Conservation (phyloP, 2,113 vertebrate genomes). For the Meleagris gallopavo region DNA sequence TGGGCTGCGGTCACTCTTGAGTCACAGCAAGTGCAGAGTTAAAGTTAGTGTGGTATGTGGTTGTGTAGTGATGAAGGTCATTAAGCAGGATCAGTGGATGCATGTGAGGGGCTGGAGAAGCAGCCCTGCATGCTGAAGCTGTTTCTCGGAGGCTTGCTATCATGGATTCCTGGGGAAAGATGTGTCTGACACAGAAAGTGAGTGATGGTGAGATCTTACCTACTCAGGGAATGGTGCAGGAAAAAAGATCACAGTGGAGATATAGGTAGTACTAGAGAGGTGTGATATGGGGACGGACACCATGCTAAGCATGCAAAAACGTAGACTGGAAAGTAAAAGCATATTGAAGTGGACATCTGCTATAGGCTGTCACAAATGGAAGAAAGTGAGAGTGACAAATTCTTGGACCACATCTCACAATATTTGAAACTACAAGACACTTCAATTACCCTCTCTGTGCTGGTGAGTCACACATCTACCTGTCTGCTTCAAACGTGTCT, state of each 20-base stretch:
- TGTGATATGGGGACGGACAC: rapidly evolving
- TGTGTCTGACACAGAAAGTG: neutral
- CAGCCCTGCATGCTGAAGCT: neutral
- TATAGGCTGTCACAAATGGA: neutral
- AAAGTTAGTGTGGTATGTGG: rapidly evolving
- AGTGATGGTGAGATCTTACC: neutral
- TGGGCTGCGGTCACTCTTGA: neutral
- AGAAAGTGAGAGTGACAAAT: neutral
- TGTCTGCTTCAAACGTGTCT: neutral
- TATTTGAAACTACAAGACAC: neutral
- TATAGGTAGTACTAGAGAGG: neutral
- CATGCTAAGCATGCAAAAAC: neutral
- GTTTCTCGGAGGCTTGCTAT: neutral
- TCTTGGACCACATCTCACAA: neutral
- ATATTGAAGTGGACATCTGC: neutral
- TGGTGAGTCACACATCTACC: slow-evolving; percentile 8
- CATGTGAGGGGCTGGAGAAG: neutral
- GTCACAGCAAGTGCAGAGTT: neutral
- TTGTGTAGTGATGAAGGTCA: neutral
- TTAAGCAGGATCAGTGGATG: neutral
- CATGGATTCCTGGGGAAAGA: neutral
- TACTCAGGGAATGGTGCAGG: neutral
- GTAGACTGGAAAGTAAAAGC: neutral
- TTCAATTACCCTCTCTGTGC: neutral
- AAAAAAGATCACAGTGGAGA: neutral